Evolutionary conservation across 1,140 invertebrate genomes (phyloP).

Genomic region (Heliothis subflexa): DNA sequence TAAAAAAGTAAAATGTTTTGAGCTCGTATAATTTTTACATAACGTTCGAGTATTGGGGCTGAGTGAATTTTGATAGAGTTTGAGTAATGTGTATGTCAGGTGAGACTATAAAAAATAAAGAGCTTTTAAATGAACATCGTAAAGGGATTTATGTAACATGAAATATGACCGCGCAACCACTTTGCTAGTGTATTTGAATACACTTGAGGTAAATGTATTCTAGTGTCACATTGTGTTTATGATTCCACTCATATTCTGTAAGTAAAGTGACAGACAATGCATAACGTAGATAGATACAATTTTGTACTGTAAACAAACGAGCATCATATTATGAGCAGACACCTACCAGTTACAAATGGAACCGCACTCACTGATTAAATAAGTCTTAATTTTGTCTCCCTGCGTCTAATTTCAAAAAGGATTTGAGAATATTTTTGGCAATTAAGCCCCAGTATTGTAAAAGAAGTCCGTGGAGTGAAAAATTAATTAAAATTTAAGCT

Average conservation of each 20-base stretch:
- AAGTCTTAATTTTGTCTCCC: conserved; percentile 66
- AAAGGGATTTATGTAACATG: neutral
- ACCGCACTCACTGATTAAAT: conserved; percentile 76
- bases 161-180: neutral
- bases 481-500: conserved; percentile 84
- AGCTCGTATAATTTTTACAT: conserved; percentile 43
- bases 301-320: conserved; percentile 25
- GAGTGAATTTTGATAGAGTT: conserved; percentile 41
- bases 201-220: neutral
- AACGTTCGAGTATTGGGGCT: conserved; percentile 32
- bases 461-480: conserved; percentile 79
- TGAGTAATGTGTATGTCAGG: conserved; percentile 23
- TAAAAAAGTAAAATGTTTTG: conserved; percentile 55
- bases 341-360: conserved; percentile 54
- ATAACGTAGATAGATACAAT: conserved; percentile 24
- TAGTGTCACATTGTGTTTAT: neutral
- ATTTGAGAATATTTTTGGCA: conserved; percentile 78
- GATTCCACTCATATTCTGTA: neutral
- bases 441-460: conserved; percentile 72
- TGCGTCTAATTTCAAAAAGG: conserved; percentile 56
- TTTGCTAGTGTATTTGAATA: neutral
- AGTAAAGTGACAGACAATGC: neutral
- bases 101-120: conserved; percentile 19
- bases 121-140: conserved; percentile 6
- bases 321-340: conserved; percentile 6